phyloP scores from a whole-genome alignment of 2,797 vertebrate species.

The Danio albolineatus region DNA sequence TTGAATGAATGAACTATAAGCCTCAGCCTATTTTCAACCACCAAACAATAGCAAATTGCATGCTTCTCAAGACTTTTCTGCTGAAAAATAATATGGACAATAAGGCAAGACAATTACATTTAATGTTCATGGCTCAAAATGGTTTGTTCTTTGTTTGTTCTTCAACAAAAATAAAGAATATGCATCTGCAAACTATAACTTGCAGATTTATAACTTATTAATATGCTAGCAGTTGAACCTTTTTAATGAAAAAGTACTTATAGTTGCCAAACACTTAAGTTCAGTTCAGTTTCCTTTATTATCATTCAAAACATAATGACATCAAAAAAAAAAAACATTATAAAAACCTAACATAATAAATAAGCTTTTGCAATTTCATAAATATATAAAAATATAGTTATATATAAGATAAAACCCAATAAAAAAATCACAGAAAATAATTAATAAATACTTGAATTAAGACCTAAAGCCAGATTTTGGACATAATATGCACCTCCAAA shows the following conservation, averaged over 20 bases:
- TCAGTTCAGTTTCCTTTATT: too few relatives aligned
- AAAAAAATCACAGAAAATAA: too few relatives aligned
- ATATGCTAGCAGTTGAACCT: conserved; percentile 4
- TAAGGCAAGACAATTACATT: conserved; percentile 2
- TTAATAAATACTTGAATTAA: too few relatives aligned
- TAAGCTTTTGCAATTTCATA: too few relatives aligned
- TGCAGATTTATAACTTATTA: conserved; percentile 18
- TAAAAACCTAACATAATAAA: too few relatives aligned
- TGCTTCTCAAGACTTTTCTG: conserved; percentile 2
- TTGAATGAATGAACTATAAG: conserved; percentile 7
- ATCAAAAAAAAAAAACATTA: too few relatives aligned
- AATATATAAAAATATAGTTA: too few relatives aligned
- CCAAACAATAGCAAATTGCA: neutral
- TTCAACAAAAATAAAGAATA: conserved; percentile 16
- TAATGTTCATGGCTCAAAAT: neutral
- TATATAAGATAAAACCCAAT: too few relatives aligned
- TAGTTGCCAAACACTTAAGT: too few relatives aligned
- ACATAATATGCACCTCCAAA: too few relatives aligned
- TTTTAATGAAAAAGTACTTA: conserved; percentile 40
- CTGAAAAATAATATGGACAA: neutral
- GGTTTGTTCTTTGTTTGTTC: neutral
- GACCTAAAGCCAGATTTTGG: too few relatives aligned
- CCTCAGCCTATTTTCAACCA: neutral
- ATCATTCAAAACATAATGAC: too few relatives aligned
- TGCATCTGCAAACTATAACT: neutral